Conservation (phyloP, 37 sponge, comb jelly and placozoan genomes). For the Ephydatia muelleri region DNA sequence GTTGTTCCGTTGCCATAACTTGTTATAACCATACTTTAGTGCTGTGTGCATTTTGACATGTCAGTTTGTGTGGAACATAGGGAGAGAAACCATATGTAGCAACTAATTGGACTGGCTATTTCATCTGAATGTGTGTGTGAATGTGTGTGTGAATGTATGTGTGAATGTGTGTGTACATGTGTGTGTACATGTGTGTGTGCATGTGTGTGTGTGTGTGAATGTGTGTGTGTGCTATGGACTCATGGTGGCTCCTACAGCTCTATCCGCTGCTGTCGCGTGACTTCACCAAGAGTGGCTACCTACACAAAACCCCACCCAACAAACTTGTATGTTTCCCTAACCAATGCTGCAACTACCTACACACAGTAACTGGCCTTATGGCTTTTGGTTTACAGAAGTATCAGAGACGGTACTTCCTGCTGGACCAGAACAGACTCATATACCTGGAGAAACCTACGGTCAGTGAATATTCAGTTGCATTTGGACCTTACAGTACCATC, state of each 20-base stretch:
- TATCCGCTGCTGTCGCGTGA: constrained; percentile 49
- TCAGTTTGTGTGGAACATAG: no score
- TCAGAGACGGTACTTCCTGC: constrained; percentile 72
- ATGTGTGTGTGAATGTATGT: constrained; percentile 17
- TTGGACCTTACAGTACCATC: background rate
- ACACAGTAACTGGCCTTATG: background rate
- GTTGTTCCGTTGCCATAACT: no score
- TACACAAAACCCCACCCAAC: constrained; percentile 78
- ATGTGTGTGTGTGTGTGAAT: constrained; percentile 20
- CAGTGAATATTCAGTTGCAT: background rate
- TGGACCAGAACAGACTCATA: constrained; percentile 67
- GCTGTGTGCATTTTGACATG: no score
- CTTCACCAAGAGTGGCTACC: constrained; percentile 69
- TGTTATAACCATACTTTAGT: no score
- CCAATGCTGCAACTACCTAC: no score
- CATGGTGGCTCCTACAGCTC: constrained; percentile 6
- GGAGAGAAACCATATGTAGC: background rate
- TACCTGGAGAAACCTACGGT: constrained; percentile 76
- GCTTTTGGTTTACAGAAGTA: constrained; percentile 44
- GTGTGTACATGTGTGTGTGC: constrained; percentile 21
- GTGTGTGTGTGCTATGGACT: background rate
- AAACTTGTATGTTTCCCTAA: constrained; percentile 56
- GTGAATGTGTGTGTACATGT: background rate
- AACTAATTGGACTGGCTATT: background rate
- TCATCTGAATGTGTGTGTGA: constrained; percentile 12